Conservation (phyloP, 1,140 invertebrate species). For the Acyrthosiphon pisum region DNA sequence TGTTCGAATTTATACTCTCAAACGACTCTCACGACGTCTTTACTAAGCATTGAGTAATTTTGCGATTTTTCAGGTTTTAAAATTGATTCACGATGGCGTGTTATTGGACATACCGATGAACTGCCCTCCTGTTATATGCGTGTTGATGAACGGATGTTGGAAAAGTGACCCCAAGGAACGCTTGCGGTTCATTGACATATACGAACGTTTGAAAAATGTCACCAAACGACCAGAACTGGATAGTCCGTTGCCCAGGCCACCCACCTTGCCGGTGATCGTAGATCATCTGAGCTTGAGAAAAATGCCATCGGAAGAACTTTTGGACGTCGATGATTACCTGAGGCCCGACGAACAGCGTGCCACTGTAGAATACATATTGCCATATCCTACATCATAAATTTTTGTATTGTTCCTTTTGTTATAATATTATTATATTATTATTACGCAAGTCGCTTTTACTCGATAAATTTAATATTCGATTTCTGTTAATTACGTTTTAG, state of each 20-base stretch:
- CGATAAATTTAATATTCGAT: background rate
- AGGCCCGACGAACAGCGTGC: constrained; percentile 62
- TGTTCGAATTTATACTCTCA: too few species aligned
- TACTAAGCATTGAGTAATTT: background rate
- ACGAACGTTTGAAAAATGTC: constrained; percentile 70
- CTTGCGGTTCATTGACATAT: constrained; percentile 76
- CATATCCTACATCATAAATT: background rate
- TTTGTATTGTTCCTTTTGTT: background rate
- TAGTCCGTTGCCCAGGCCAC: constrained; percentile 58
- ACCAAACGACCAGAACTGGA: constrained; percentile 59
- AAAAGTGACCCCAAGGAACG: constrained; percentile 81
- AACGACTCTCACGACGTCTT: background rate
- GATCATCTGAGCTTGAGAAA: constrained; percentile 61
- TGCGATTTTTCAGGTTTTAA: constrained; percentile 71
- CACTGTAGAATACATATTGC: background rate
- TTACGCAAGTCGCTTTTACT: background rate
- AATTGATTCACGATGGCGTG: constrained; percentile 82
- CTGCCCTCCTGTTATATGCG: constrained; percentile 78
- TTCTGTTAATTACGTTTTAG: background rate
- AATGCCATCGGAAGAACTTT: constrained; percentile 64
- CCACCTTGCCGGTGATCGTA: constrained; percentile 61
- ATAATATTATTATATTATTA: background rate
- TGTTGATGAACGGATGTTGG: constrained; percentile 88
- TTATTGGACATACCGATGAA: constrained; percentile 81
- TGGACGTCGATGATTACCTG: constrained; percentile 70